phyloP scores from a whole-genome alignment of 2,113 vertebrate species.

The Guaruba guarouba region DNA sequence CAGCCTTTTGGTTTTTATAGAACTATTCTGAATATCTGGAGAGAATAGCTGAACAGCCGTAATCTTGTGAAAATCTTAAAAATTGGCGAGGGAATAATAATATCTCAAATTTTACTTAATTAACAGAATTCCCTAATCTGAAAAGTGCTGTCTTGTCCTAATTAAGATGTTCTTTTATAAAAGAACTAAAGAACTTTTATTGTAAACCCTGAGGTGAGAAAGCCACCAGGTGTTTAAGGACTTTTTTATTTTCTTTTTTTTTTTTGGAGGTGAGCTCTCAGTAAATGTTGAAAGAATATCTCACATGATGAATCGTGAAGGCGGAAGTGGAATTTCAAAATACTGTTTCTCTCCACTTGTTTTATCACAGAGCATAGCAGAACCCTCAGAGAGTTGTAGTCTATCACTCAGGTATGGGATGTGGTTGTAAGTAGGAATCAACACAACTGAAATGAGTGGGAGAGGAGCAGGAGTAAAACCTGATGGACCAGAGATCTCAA shows the following conservation, averaged over 20 bases:
- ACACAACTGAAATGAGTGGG: not conserved
- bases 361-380: not conserved
- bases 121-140: slow-evolving; percentile 25
- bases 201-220: not conserved
- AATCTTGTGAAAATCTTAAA: not conserved
- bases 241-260: not conserved
- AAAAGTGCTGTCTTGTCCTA: not conserved
- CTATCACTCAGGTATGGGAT: not conserved
- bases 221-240: not conserved
- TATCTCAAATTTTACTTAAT: not conserved
- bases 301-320: not conserved
- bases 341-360: not conserved
- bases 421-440: not conserved
- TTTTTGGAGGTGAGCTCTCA: not conserved
- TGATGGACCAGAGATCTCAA: not conserved
- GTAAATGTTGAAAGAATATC: not conserved
- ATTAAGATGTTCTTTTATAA: slow-evolving; percentile 20
- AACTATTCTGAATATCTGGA: not conserved
- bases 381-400: not conserved
- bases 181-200: not conserved
- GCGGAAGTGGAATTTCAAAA: not conserved
- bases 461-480: not conserved
- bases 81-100: not conserved
- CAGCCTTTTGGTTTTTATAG: not conserved
- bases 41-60: not conserved